Evolutionary conservation across 2,113 vertebrate species (phyloP).

Genomic region (Pluvianellus socialis): DNA sequence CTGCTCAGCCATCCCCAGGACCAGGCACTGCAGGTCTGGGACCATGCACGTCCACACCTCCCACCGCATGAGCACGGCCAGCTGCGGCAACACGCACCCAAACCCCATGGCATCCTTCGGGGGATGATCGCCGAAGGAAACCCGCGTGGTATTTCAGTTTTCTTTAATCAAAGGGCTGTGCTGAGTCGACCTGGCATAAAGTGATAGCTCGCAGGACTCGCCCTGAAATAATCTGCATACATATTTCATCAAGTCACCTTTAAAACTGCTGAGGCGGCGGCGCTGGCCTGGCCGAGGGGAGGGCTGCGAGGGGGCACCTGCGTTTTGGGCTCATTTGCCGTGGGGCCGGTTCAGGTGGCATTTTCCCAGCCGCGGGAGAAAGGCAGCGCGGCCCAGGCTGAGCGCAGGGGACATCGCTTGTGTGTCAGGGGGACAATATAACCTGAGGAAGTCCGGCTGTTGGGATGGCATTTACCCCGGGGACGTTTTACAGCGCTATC

Average conservation of each 20-base stretch:
- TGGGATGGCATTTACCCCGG: not conserved
- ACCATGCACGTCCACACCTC: not conserved
- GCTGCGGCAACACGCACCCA: not conserved
- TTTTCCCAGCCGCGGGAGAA: accelerated
- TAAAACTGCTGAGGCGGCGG: not conserved
- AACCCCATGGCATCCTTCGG: not conserved
- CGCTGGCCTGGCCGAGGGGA: not conserved
- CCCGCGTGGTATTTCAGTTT: not conserved
- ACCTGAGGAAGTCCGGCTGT: not conserved
- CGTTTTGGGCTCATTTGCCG: not conserved
- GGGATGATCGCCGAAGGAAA: not conserved
- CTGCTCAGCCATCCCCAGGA: not conserved
- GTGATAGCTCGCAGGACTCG: not conserved
- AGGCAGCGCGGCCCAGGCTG: too few species aligned
- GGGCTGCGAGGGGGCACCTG: not conserved
- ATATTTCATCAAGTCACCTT: conserved; percentile 57
- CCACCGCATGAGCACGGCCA: not conserved
- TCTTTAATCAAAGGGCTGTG: conserved; percentile 1
- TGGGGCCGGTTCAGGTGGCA: accelerated
- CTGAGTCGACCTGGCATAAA: conserved; percentile 26
- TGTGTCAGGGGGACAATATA: too few species aligned
- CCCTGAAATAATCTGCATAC: conserved; percentile 2
- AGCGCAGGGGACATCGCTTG: accelerated
- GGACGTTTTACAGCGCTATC: accelerated
- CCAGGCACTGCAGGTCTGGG: accelerated